phyloP scores from a whole-genome alignment of 2,797 vertebrate genomes.

The Rhynchotus rufescens region DNA sequence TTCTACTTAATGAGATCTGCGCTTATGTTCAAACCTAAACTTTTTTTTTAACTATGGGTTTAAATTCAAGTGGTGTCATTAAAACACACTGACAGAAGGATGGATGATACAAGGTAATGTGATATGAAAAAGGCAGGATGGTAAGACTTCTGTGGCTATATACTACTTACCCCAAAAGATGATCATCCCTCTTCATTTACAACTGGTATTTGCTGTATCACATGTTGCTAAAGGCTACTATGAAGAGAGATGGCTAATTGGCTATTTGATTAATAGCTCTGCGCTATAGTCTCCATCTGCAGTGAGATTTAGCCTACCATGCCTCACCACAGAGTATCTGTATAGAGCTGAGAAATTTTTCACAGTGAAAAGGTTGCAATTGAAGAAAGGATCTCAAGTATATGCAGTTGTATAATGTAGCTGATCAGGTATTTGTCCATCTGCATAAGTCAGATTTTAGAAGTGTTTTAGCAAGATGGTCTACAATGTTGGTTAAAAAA shows the following conservation, averaged over 20 bases:
- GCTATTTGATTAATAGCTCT: slow-evolving; percentile 58
- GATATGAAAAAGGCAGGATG: background rate
- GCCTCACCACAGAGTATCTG: background rate
- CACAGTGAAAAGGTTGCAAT: background rate
- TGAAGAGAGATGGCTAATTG: slow-evolving; percentile 32
- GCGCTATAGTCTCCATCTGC: slow-evolving; percentile 27
- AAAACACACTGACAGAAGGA: background rate
- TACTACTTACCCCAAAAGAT: background rate
- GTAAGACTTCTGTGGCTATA: background rate
- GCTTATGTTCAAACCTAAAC: background rate
- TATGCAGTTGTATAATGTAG: too few species aligned
- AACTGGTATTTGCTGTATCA: background rate
- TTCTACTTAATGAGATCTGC: background rate
- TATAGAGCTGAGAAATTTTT: background rate
- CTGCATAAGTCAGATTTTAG: background rate
- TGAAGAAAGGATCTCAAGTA: background rate
- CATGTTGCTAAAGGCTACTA: background rate
- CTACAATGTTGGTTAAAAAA: background rate
- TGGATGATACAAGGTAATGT: background rate
- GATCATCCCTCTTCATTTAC: background rate
- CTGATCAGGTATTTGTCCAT: background rate
- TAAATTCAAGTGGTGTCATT: background rate
- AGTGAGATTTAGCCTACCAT: slow-evolving; percentile 22
- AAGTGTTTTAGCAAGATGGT: background rate
- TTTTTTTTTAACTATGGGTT: background rate